Conservation (phyloP, 2,113 vertebrate species). For the Prietella phreatophila region DNA sequence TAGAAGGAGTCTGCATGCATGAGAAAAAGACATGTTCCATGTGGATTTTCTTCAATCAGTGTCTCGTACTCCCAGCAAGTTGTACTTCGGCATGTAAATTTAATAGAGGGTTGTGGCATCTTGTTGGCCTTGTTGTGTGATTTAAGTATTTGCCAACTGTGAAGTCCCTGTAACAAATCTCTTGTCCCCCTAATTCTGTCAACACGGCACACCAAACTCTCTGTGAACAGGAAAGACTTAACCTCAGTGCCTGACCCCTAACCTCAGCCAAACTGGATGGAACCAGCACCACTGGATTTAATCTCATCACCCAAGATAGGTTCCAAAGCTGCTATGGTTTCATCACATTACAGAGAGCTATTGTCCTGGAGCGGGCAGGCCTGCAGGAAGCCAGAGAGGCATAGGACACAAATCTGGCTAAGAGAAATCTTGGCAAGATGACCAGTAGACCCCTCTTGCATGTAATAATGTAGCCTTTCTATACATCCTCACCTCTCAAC, state of each 20-base stretch:
- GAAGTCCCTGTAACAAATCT: slow-evolving; percentile 8
- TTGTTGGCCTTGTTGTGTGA: neutral
- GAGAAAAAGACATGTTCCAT: slow-evolving; percentile 13
- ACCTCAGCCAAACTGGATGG: slow-evolving; percentile 33
- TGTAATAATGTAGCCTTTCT: slow-evolving; percentile 63
- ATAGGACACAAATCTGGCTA: slow-evolving; percentile 51
- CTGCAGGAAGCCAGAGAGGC: slow-evolving; percentile 36
- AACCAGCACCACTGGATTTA: slow-evolving; percentile 38
- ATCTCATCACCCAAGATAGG: slow-evolving; percentile 57
- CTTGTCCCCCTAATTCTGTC: neutral
- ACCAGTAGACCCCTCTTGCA: slow-evolving; percentile 45
- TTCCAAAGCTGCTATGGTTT: slow-evolving; percentile 52
- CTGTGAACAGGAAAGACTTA: neutral
- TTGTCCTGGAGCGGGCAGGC: slow-evolving; percentile 51
- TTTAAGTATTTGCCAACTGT: neutral
- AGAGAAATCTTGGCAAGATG: slow-evolving; percentile 65
- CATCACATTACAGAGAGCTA: slow-evolving; percentile 53
- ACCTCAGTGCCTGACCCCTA: slow-evolving; percentile 21
- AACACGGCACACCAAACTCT: slow-evolving; percentile 18
- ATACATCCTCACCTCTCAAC: slow-evolving; percentile 51
- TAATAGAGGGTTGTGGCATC: neutral
- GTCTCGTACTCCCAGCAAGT: neutral
- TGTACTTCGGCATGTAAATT: neutral
- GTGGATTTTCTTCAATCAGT: slow-evolving; percentile 13
- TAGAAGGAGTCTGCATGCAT: slow-evolving; percentile 37